Conservation (phyloP, 2,797 vertebrate species). For the Graptemys geographica region DNA sequence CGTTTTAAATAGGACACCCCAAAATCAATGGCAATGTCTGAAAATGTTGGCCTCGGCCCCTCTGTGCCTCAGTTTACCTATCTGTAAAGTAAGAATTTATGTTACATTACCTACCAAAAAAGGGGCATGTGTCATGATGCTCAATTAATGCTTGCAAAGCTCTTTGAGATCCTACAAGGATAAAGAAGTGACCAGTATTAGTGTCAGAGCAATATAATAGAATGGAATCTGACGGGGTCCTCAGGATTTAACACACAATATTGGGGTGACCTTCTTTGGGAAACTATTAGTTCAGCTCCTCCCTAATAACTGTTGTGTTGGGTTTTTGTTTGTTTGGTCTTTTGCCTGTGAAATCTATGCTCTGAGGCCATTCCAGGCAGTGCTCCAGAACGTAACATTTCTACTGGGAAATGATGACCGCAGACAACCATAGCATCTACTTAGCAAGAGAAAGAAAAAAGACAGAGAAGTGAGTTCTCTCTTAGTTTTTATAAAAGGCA, state of each 20-base stretch:
- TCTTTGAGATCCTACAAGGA: neutral
- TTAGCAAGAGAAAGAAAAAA: conserved; percentile 79
- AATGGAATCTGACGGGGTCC: conserved; percentile 28
- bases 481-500: conserved; percentile 72
- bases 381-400: conserved; percentile 77
- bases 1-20: neutral
- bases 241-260: conserved; percentile 58
- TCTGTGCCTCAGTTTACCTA: neutral
- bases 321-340: neutral
- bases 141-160: neutral
- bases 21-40: neutral
- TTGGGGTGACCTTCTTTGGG: conserved; percentile 58
- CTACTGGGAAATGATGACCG: conserved; percentile 78
- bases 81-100: neutral
- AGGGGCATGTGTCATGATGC: neutral
- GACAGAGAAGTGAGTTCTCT: conserved; percentile 67
- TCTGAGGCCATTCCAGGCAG: conserved; percentile 78
- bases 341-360: conserved; percentile 67
- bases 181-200: neutral
- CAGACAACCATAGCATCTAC: conserved; percentile 81
- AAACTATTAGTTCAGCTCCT: conserved; percentile 64
- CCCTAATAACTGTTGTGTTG: conserved; percentile 67
- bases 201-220: conserved; percentile 1
- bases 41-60: neutral
- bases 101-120: neutral